These are phyloP conservation scores for Aphyosemion australe DNA, from an alignment of 2,113 vertebrate genomes.

Conservation along the genomic window DNA sequence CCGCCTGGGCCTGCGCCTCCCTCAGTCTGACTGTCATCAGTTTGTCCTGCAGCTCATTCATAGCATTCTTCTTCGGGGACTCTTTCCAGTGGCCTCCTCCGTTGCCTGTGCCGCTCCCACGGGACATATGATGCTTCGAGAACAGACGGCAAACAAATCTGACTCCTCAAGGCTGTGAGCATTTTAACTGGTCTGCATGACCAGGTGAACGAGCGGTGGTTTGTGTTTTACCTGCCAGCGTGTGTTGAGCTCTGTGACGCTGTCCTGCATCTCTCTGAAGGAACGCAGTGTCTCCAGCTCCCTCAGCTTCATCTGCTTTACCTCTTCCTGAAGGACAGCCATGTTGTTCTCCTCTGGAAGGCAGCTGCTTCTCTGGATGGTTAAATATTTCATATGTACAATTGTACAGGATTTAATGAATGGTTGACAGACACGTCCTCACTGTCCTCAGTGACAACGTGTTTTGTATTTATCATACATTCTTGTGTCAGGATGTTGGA, in stretches of 20 bases:
- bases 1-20: conserved; percentile 90
- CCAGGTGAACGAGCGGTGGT: neutral
- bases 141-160: neutral
- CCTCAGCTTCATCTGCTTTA: conserved; percentile 88
- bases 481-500: no score
- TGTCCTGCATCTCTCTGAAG: conserved; percentile 86
- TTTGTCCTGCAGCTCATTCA: conserved; percentile 90
- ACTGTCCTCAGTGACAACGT: no score
- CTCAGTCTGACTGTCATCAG: conserved; percentile 87
- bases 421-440: no score
- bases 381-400: neutral
- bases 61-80: conserved; percentile 88
- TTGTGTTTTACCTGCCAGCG: conserved; percentile 87
- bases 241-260: conserved; percentile 89
- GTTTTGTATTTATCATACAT: no score
- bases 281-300: conserved; percentile 86
- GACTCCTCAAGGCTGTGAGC: neutral
- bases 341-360: conserved; percentile 92
- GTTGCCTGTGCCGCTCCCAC: conserved; percentile 65
- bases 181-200: no score
- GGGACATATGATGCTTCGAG: conserved; percentile 84
- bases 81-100: conserved; percentile 90
- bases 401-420: neutral
- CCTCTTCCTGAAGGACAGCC: conserved; percentile 87
- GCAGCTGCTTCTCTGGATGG: conserved; percentile 84